phyloP scores from a whole-genome alignment of 2,888 invertebrate species.

The Hydriomena furcata region DNA sequence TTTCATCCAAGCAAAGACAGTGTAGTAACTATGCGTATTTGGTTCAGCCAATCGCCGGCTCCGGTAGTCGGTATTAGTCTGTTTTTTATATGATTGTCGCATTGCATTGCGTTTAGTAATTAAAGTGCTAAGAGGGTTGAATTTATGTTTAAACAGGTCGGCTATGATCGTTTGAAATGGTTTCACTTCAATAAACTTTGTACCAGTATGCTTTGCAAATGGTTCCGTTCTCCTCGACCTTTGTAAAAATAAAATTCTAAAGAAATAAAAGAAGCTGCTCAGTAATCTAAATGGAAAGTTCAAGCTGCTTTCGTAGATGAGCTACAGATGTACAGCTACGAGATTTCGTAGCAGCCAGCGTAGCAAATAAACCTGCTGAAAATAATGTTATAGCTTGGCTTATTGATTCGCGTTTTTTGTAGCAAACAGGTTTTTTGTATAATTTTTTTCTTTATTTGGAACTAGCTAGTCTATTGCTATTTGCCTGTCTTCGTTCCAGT shows the following conservation, averaged over 20 bases:
- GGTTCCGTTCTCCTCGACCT: no score
- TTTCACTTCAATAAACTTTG: background rate
- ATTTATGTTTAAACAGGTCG: conserved; percentile 1
- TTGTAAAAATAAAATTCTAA: no score
- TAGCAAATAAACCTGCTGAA: no score
- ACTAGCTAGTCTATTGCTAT: no score
- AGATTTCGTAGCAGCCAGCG: conserved; percentile 10
- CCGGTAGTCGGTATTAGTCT: background rate
- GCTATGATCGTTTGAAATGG: conserved; percentile 2
- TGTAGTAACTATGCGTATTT: no score
- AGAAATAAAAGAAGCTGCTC: background rate
- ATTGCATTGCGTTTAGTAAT: background rate
- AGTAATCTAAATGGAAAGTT: background rate
- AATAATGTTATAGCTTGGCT: no score
- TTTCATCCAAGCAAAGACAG: no score
- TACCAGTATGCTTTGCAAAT: background rate
- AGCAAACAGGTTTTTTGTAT: no score
- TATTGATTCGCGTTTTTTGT: no score
- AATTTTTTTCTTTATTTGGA: no score
- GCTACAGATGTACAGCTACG: background rate
- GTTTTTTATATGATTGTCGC: background rate
- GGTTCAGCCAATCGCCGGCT: no score
- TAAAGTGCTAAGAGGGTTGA: conserved; percentile 3
- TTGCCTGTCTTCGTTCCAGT: no score
- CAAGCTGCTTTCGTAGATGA: background rate